A percentile compares a stretch with the other conserved stretches of the same genome.
Conservation (phyloP, 2,888 invertebrate genomes). For the Agrypnus murinus region DNA sequence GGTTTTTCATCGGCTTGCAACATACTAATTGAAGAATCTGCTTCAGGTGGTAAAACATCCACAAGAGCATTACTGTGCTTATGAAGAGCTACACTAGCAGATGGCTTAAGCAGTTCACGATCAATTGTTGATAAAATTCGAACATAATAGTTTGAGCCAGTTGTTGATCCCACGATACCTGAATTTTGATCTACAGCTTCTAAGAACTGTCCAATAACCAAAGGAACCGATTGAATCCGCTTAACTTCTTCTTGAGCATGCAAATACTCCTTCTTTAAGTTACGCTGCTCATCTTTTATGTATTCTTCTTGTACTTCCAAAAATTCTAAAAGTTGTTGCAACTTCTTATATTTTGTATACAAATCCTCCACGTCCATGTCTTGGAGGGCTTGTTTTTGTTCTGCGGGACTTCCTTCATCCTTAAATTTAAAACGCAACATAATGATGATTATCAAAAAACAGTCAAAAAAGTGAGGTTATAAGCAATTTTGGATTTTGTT, state of each 20-base stretch:
- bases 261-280: constrained; percentile 98
- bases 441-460: constrained; percentile 27
- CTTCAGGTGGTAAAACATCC: constrained; percentile 98
- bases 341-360: constrained; percentile 97
- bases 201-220: constrained; percentile 99
- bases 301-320: constrained; percentile 99
- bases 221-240: constrained; percentile 98
- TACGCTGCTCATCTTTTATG: constrained; percentile 99
- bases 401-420: constrained; percentile 82
- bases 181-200: constrained; percentile 99
- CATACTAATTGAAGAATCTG: constrained; percentile 99
- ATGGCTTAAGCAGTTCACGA: constrained; percentile 96
- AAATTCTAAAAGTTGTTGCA: constrained; percentile 97
- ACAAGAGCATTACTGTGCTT: constrained; percentile 99
- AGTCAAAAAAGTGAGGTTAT: constrained; percentile 23
- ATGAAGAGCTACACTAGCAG: constrained; percentile 98
- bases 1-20: constrained; percentile 98
- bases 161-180: constrained; percentile 99
- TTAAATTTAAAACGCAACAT: constrained; percentile 62
- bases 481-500: constrained; percentile 31
- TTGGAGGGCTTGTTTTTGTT: constrained; percentile 82
- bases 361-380: constrained; percentile 94
- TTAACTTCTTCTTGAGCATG: constrained; percentile 99
- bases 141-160: constrained; percentile 99
- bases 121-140: constrained; percentile 98